phyloP scores from a whole-genome alignment of 2,888 invertebrate genomes.

The Lasioglossum zephyrum region DNA sequence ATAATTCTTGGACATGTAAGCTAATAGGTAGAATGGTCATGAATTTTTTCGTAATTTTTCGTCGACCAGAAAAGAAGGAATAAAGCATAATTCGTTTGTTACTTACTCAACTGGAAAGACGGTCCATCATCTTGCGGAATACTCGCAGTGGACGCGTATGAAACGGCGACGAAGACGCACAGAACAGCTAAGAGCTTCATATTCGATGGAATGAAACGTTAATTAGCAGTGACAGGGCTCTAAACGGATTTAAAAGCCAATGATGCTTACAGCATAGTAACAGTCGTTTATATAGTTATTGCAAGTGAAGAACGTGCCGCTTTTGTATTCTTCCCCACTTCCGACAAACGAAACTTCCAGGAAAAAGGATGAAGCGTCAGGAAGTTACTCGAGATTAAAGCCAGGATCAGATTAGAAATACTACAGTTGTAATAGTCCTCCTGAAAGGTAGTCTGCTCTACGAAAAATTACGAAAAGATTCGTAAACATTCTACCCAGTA shows the following conservation, averaged over 20 bases:
- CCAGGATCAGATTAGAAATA: neutral
- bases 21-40: too few species aligned
- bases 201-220: slow-evolving; percentile 6
- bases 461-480: too few species aligned
- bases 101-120: slow-evolving; percentile 55
- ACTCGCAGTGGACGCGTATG: slow-evolving; percentile 22
- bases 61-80: too few species aligned
- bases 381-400: neutral
- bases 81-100: neutral
- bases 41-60: too few species aligned
- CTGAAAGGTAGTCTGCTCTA: too few species aligned
- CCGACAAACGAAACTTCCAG: neutral
- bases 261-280: neutral
- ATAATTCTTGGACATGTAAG: too few species aligned
- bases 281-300: slow-evolving; percentile 46
- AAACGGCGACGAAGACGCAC: slow-evolving; percentile 20
- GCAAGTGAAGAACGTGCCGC: neutral
- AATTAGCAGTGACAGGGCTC: neutral
- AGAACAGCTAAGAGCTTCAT: slow-evolving; percentile 54
- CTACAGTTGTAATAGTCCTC: too few species aligned
- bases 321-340: neutral
- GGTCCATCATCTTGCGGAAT: slow-evolving; percentile 47
- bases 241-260: neutral
- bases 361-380: neutral
- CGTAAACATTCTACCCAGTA: too few species aligned